These are phyloP conservation scores for Eriocheir sinensis DNA, from an alignment of 1,140 invertebrate genomes.

Conservation along the genomic window DNA sequence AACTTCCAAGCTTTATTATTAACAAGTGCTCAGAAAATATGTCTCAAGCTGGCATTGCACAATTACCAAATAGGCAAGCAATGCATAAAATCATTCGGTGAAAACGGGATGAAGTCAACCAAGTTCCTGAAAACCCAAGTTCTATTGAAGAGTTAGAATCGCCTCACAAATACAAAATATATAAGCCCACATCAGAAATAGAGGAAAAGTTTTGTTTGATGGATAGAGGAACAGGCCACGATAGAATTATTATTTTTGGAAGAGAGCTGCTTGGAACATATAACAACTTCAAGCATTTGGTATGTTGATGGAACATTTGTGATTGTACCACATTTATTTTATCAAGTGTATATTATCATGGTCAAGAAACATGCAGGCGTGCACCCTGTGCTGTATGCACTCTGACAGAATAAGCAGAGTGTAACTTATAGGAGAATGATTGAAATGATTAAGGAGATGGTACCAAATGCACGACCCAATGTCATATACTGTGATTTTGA, in stretches of 20 bases:
- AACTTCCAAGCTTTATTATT: constrained; percentile 40
- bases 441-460: constrained; percentile 58
- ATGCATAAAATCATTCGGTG: constrained; percentile 61
- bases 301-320: constrained; percentile 59
- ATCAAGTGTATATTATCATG: constrained; percentile 56
- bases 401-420: constrained; percentile 55
- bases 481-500: constrained; percentile 65
- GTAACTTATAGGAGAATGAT: constrained; percentile 59
- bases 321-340: constrained; percentile 53
- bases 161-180: background rate
- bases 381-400: constrained; percentile 61
- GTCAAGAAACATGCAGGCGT: constrained; percentile 47
- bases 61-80: constrained; percentile 63
- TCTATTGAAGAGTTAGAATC: constrained; percentile 50
- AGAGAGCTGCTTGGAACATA: constrained; percentile 67
- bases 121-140: constrained; percentile 67
- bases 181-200: background rate
- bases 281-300: constrained; percentile 67
- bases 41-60: constrained; percentile 66
- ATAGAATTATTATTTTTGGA: constrained; percentile 71
- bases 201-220: constrained; percentile 41
- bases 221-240: constrained; percentile 50
- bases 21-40: constrained; percentile 35
- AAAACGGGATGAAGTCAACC: constrained; percentile 57
- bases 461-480: constrained; percentile 61